Percentiles rank a stretch among this genome's conserved stretches.
Evolutionary conservation across 2,113 vertebrate species (phyloP).

Genomic region (Saccopteryx bilineata): DNA sequence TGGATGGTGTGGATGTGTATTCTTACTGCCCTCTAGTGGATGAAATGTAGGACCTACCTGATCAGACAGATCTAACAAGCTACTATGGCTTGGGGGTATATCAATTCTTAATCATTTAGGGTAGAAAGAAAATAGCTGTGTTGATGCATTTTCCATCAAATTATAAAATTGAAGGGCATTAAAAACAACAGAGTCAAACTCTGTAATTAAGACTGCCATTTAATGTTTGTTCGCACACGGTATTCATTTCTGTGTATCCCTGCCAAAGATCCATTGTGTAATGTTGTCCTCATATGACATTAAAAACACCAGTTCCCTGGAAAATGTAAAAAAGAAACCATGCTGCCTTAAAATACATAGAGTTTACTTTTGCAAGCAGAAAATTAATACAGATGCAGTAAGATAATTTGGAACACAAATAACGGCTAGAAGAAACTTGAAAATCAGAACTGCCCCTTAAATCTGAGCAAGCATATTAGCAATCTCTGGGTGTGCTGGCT

Average conservation of each 20-base stretch:
- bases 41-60: conserved; percentile 83
- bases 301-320: conserved; percentile 86
- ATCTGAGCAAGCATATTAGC: conserved; percentile 65
- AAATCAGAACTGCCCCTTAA: conserved; percentile 74
- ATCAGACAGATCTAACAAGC: conserved; percentile 68
- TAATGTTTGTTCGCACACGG: conserved; percentile 86
- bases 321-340: conserved; percentile 83
- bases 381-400: conserved; percentile 83
- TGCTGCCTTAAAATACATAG: conserved; percentile 83
- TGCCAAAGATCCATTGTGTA: conserved; percentile 86
- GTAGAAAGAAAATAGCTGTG: conserved; percentile 85
- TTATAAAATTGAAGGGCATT: conserved; percentile 87
- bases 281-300: conserved; percentile 86
- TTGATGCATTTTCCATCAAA: conserved; percentile 86
- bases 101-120: conserved; percentile 83
- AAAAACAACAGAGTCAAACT: conserved; percentile 86
- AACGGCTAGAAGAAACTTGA: conserved; percentile 78
- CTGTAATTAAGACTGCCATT: conserved; percentile 87
- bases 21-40: conserved; percentile 84
- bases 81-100: conserved; percentile 72
- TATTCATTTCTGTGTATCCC: conserved; percentile 86
- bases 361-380: conserved; percentile 83
- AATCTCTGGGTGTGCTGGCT: conserved; percentile 63
- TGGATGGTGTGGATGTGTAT: conserved; percentile 80
- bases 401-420: conserved; percentile 82